These are phyloP conservation scores for Matsumyia berberina DNA, from an alignment of 2,888 invertebrate genomes.

Conservation along the genomic window DNA sequence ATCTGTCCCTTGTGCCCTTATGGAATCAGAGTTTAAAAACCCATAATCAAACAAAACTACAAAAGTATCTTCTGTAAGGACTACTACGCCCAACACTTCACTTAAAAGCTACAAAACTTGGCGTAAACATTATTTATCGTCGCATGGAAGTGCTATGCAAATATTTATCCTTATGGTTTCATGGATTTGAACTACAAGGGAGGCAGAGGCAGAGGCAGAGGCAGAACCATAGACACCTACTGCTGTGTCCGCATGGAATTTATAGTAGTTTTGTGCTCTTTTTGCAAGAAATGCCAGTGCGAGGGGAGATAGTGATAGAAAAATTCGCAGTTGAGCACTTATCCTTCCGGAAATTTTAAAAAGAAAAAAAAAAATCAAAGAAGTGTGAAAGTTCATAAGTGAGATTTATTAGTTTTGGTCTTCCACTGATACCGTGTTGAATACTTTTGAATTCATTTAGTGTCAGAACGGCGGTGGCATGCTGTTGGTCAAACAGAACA, in stretches of 20 bases:
- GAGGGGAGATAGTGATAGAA: background rate
- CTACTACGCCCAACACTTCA: conserved; percentile 18
- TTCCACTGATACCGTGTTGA: no score
- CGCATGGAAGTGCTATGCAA: conserved; percentile 41
- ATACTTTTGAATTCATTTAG: no score
- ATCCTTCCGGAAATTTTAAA: no score
- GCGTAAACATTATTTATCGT: conserved; percentile 47
- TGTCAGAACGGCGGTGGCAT: no score
- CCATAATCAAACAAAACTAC: background rate
- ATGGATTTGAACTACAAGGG: conserved; percentile 32
- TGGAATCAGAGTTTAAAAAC: conserved; percentile 13
- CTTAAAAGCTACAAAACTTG: conserved; percentile 35
- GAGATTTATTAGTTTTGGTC: no score
- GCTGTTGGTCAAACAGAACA: no score
- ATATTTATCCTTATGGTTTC: conserved; percentile 39
- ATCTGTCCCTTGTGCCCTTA: background rate
- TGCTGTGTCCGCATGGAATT: background rate
- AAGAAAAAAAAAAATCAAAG: no score
- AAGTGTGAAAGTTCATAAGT: no score
- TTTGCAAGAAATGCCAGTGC: background rate
- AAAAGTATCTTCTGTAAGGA: conserved; percentile 4
- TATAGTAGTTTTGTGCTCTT: conserved; percentile 2
- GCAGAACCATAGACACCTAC: background rate
- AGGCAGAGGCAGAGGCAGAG: conserved; percentile 4
- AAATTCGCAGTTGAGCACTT: background rate